Conservation (phyloP, 2,888 invertebrate species). For the Perithous albicinctus region DNA sequence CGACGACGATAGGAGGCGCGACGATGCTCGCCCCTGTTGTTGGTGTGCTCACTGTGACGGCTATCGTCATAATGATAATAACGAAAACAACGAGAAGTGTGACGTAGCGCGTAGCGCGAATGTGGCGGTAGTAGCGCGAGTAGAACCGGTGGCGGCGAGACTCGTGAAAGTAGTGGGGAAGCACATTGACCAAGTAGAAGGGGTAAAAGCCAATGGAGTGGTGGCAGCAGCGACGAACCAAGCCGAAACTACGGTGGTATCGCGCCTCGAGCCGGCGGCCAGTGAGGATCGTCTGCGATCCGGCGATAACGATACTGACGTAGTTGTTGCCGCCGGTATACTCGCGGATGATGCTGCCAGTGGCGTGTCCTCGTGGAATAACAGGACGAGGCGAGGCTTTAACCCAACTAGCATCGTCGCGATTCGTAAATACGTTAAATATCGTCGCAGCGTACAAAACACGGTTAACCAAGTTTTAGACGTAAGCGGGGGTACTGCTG, state of each 20-base stretch:
- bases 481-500: slow-evolving; percentile 24
- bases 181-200: neutral
- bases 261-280: slow-evolving; percentile 69
- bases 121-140: slow-evolving; percentile 2
- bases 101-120: slow-evolving; percentile 42
- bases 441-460: slow-evolving; percentile 12
- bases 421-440: slow-evolving; percentile 11
- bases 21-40: slow-evolving; percentile 33
- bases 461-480: slow-evolving; percentile 26
- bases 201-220: slow-evolving; percentile 2
- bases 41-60: slow-evolving; percentile 55
- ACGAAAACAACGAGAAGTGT: slow-evolving; percentile 61
- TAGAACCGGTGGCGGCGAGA: slow-evolving; percentile 55
- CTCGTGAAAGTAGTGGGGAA: slow-evolving; percentile 16
- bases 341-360: slow-evolving; percentile 38
- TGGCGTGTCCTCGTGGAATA: slow-evolving; percentile 10
- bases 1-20: slow-evolving; percentile 67
- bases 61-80: slow-evolving; percentile 62
- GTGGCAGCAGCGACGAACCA: slow-evolving; percentile 53
- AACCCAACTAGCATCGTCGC: slow-evolving; percentile 36
- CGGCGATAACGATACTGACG: slow-evolving; percentile 33
- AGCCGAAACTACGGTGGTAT: slow-evolving; percentile 44
- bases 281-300: slow-evolving; percentile 61
- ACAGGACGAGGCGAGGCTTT: slow-evolving; percentile 8
- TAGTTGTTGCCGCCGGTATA: slow-evolving; percentile 45